Percentiles rank a stretch among this genome's conserved stretches.
phyloP scores from a whole-genome alignment of 2,113 vertebrate genomes.

The Strix uralensis region DNA sequence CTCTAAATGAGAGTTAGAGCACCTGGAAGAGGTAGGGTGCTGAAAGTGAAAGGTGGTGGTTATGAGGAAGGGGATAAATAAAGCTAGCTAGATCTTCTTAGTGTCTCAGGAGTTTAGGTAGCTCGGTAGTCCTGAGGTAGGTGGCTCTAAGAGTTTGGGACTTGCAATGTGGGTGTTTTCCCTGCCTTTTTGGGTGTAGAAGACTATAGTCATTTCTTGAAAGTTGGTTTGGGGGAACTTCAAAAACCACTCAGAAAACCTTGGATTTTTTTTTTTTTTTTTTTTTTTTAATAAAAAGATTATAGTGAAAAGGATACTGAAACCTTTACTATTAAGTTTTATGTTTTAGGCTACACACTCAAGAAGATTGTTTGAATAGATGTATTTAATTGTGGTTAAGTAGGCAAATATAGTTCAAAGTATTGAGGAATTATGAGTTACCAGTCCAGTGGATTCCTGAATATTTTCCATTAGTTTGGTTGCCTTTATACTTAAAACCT shows the following conservation, averaged over 20 bases:
- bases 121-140: background rate
- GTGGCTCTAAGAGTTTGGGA: background rate
- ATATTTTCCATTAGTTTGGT: background rate
- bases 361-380: background rate
- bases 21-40: background rate
- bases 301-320: background rate
- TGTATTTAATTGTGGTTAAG: background rate
- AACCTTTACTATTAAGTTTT: background rate
- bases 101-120: background rate
- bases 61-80: background rate
- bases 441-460: background rate
- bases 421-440: background rate
- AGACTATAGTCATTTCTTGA: background rate
- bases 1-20: background rate
- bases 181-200: background rate
- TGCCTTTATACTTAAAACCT: background rate
- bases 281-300: too few relatives aligned
- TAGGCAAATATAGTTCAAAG: background rate
- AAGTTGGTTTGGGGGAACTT: background rate
- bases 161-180: background rate
- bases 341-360: background rate
- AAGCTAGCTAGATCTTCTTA: background rate
- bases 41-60: background rate
- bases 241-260: background rate
- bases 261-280: background rate